phyloP scores from a whole-genome alignment of 2,888 invertebrate genomes.

The Cataglyphis livida region DNA sequence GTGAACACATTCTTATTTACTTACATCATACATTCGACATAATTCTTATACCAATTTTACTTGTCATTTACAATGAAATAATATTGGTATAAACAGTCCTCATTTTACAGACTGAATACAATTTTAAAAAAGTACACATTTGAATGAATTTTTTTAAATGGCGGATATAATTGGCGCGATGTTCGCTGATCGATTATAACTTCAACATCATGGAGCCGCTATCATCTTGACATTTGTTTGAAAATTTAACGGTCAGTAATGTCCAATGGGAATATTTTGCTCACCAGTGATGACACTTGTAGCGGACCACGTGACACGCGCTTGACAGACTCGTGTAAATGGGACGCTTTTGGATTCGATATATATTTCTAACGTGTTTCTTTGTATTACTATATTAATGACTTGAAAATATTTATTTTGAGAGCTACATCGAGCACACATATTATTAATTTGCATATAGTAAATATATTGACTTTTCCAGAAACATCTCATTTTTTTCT shows the following conservation, averaged over 20 bases:
- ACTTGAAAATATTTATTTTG: neutral
- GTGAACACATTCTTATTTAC: neutral
- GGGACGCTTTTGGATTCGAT: neutral
- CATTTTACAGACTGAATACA: neutral
- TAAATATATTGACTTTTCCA: neutral
- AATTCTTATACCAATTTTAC: neutral
- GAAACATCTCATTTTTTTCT: neutral
- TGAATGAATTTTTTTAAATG: neutral
- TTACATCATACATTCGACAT: neutral
- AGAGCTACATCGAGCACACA: neutral
- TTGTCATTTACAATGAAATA: neutral
- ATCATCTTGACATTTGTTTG: neutral
- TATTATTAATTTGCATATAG: neutral
- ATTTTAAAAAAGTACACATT: neutral
- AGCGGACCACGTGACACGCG: neutral
- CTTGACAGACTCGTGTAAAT: neutral
- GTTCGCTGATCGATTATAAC: neutral
- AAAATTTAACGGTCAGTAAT: conserved; percentile 15
- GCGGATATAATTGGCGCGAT: no score
- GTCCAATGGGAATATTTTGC: neutral
- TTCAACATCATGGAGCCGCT: neutral
- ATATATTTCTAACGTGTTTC: neutral
- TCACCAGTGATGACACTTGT: neutral
- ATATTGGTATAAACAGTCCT: neutral
- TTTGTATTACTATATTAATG: no score